Conservation (phyloP, 2,797 vertebrate species). For the Malurus leucopterus region DNA sequence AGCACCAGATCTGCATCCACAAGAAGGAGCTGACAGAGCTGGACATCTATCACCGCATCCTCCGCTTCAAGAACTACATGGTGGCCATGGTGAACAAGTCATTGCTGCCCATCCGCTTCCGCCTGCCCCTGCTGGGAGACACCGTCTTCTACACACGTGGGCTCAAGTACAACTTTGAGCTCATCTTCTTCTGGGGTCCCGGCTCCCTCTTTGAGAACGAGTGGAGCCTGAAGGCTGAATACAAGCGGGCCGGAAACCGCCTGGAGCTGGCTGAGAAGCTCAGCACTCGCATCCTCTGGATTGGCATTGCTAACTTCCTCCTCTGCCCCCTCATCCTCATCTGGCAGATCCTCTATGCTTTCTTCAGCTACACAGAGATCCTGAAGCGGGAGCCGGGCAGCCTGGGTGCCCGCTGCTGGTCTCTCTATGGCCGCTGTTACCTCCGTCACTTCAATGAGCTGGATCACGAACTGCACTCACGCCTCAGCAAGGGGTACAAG, state of each 20-base stretch:
- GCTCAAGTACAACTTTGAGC: conserved; percentile 98
- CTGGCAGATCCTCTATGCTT: conserved; percentile 98
- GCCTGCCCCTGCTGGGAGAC: conserved; percentile 84
- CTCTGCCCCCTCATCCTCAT: conserved; percentile 95
- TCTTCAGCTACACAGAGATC: conserved; percentile 97
- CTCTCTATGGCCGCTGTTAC: conserved; percentile 95
- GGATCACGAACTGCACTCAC: conserved; percentile 94
- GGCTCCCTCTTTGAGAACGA: conserved; percentile 96
- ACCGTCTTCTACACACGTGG: conserved; percentile 91
- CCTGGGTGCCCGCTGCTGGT: conserved; percentile 96
- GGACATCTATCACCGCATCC: conserved; percentile 96
- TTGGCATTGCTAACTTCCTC: conserved; percentile 94
- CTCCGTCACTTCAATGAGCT: conserved; percentile 96
- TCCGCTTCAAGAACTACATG: conserved; percentile 99
- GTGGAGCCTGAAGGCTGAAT: conserved; percentile 94
- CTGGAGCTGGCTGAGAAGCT: conserved; percentile 91
- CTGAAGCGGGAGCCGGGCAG: conserved; percentile 95
- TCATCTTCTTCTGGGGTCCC: conserved; percentile 98
- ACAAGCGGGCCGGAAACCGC: conserved; percentile 91
- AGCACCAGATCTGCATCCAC: conserved; percentile 98
- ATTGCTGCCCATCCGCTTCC: conserved; percentile 90
- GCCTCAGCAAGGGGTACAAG: conserved; percentile 96
- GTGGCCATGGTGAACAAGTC: conserved; percentile 98
- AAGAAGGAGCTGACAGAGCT: conserved; percentile 94
- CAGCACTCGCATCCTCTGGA: conserved; percentile 94